Conservation (phyloP, 2,797 vertebrate species). For the Setipinna tenuifilis region DNA sequence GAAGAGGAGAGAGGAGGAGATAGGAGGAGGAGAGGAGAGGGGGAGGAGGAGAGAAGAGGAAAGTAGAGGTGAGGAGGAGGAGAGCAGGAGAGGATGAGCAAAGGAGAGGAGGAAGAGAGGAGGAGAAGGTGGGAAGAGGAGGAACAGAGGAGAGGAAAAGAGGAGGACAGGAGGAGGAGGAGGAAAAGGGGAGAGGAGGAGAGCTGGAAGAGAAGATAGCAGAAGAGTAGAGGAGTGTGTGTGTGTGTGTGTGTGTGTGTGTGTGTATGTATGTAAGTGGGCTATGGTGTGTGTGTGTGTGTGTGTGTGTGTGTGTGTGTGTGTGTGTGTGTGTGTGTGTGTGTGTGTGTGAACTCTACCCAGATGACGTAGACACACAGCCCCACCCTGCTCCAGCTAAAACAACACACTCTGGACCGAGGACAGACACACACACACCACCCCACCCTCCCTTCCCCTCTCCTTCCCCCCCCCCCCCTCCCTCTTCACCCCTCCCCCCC, state of each 20-base stretch:
- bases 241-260: not conserved
- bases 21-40: not conserved
- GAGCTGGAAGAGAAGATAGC: no score
- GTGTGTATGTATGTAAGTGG: not conserved
- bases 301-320: no score
- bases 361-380: not conserved
- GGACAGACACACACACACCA: not conserved
- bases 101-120: not conserved
- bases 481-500: conserved; percentile 24
- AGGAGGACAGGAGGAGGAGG: no score
- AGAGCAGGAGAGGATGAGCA: not conserved
- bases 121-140: not conserved
- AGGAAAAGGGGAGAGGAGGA: no score
- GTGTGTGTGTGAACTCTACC: not conserved
- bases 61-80: not conserved
- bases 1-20: not conserved
- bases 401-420: not conserved
- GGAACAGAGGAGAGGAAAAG: no score
- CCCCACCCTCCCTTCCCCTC: not conserved
- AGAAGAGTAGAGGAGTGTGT: no score
- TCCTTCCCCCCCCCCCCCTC: not conserved
- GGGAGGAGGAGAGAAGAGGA: not conserved
- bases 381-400: not conserved
- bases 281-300: no score
- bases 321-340: not conserved